Evolutionary conservation across 2,113 vertebrate species (phyloP).

Genomic region (Ramphastos sulfuratus): DNA sequence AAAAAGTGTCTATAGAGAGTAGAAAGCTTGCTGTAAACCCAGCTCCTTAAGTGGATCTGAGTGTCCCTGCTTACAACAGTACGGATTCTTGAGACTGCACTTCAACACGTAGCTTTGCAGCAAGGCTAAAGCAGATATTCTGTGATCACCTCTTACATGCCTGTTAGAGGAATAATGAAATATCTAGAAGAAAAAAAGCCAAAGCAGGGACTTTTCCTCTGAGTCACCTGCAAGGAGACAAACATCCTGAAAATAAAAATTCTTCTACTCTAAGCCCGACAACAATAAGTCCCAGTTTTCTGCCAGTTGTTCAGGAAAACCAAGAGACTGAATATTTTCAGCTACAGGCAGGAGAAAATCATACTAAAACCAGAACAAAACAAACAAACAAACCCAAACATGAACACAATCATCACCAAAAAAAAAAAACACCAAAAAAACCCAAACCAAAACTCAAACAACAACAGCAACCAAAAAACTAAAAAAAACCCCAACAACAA

Average conservation of each 20-base stretch:
- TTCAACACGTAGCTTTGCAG: accelerated
- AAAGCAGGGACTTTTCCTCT: not conserved
- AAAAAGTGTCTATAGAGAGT: not conserved
- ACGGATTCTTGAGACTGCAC: accelerated
- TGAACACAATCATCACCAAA: not conserved
- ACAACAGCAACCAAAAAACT: too few species aligned
- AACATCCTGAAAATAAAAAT: not conserved
- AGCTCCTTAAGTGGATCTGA: not conserved
- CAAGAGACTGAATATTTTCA: not conserved
- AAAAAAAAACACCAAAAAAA: too few species aligned
- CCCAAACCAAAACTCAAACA: too few species aligned
- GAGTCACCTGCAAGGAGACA: not conserved
- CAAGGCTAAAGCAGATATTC: not conserved
- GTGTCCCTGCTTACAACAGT: not conserved
- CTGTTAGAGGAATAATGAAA: not conserved
- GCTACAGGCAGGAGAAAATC: not conserved
- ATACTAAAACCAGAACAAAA: not conserved
- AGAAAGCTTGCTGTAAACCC: not conserved
- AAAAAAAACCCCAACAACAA: not conserved
- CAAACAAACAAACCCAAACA: not conserved
- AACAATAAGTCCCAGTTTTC: not conserved
- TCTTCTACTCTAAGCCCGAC: not conserved
- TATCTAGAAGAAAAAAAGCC: not conserved
- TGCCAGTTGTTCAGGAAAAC: slow-evolving; percentile 3
- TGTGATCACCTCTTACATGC: not conserved